Base-by-base conservation (phyloP, 2,888 invertebrate genomes). In the Chaetogeoica ovagalla region DNA sequence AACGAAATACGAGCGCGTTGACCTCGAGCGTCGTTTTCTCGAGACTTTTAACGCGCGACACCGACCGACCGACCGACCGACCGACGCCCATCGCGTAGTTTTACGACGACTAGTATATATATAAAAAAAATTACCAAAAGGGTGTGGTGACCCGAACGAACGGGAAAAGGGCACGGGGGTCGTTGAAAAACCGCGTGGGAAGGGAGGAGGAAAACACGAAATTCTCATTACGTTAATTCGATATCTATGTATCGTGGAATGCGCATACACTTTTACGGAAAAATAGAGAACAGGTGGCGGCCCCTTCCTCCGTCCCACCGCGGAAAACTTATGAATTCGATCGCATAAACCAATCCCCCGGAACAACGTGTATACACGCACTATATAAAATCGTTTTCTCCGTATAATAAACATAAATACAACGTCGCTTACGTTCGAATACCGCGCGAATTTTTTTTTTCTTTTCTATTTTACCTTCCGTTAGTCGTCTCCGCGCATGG, bases 231-330 rank as follows among this genome's bases (percentile, higher is more conserved):
- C 43, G 6, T 30, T 77, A 69, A 77, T 77, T 77, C 59, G 52
- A 9, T 30, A 30, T 30, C n/a, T 2, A 30, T 30, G 4, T 30
- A 30, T n/a, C 30, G 30, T 30, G 4, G 2, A 30, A 1, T 30
- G 4, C 30, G 30, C 4, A 30, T n/a, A 30, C 30, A 30, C 30
- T n/a, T n/a, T n/a, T 30, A 30, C 30, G 30, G 30, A 30, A 30
- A 55, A 74, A 37, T 55, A 37, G 68, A 76, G 69, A 76, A 76
- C 68, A 76, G 76, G 68, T 76, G 76, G 76, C 76, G n/a, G n/a
- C 30, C 30, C 30, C 30, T 30, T 4, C 30, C 30, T 30, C 30
- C 68, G 59, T 43, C 57, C 48, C 30, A 65, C 19, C 4, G 19
- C 23, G 59, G 62, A 19, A 62, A 65, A 30, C n/a, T n/a, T n/a